Evolutionary conservation across 2,888 invertebrate genomes (phyloP).

Genomic region (Standfussiana lucernea): DNA sequence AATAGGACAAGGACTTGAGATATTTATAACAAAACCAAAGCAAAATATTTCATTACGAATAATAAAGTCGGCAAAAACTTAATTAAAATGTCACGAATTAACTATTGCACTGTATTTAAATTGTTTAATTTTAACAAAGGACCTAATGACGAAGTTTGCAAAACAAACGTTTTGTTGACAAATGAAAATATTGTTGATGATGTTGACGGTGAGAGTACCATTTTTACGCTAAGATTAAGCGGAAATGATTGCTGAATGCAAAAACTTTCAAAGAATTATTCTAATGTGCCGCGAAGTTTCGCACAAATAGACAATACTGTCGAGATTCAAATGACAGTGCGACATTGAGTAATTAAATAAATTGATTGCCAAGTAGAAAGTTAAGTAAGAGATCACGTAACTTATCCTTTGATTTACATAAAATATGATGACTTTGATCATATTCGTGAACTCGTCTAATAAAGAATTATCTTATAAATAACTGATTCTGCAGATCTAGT

Average conservation of each 20-base stretch:
- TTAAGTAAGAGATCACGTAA: slow-evolving; percentile 28
- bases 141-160: slow-evolving; percentile 32
- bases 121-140: slow-evolving; percentile 42
- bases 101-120: slow-evolving; percentile 29
- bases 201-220: slow-evolving; percentile 51
- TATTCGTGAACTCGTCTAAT: background rate
- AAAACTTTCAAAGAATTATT: slow-evolving; percentile 59
- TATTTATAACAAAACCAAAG: background rate
- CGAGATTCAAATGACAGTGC: slow-evolving; percentile 40
- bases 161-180: slow-evolving; percentile 44
- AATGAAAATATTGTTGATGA: slow-evolving; percentile 41
- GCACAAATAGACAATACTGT: slow-evolving; percentile 40
- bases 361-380: slow-evolving; percentile 59
- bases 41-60: slow-evolving; percentile 26
- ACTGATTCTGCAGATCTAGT: background rate
- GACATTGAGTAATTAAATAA: slow-evolving; percentile 56
- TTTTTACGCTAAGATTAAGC: slow-evolving; percentile 35
- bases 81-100: slow-evolving; percentile 23
- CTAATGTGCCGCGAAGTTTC: slow-evolving; percentile 45
- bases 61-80: slow-evolving; percentile 14
- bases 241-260: slow-evolving; percentile 39
- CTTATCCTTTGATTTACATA: slow-evolving; percentile 42
- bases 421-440: slow-evolving; percentile 18
- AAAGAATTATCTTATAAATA: background rate
- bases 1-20: background rate